Conservation (phyloP, 2,113 vertebrate species). For the Polypterus bichir region DNA sequence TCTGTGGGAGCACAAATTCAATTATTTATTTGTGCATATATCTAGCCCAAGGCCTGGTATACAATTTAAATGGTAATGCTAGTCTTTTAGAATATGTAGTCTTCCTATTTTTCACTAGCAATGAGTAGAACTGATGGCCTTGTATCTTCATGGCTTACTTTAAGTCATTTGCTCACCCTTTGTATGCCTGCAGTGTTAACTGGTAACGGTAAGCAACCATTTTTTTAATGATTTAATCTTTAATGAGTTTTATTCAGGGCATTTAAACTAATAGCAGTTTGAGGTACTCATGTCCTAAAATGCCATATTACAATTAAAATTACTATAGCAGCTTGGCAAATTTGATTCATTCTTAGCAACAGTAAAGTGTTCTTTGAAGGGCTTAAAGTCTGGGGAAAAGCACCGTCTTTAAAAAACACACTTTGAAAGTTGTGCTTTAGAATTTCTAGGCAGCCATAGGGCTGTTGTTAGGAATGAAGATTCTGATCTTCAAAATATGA, state of each 20-base stretch:
- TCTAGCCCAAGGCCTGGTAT: constrained; percentile 23
- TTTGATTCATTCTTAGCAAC: too few relatives aligned
- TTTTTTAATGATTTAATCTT: background rate
- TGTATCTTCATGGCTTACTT: constrained; percentile 28
- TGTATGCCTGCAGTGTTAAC: constrained; percentile 5
- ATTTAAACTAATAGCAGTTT: too few relatives aligned
- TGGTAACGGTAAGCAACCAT: constrained; percentile 18
- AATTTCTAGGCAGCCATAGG: too few relatives aligned
- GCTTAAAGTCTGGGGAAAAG: too few relatives aligned
- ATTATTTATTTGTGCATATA: constrained; percentile 40
- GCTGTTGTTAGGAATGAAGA: too few relatives aligned
- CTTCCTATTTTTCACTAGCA: constrained; percentile 17
- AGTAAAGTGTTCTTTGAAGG: too few relatives aligned
- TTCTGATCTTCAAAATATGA: too few relatives aligned
- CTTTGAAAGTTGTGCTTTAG: too few relatives aligned
- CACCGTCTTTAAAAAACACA: too few relatives aligned
- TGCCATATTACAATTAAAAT: too few relatives aligned
- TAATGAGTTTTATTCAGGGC: background rate
- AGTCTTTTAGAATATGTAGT: constrained; percentile 19
- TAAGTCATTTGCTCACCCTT: constrained; percentile 24
- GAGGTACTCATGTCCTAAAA: too few relatives aligned
- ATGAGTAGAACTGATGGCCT: constrained; percentile 12
- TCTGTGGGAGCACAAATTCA: constrained; percentile 31
- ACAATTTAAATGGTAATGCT: constrained; percentile 46
- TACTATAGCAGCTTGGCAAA: too few relatives aligned